Evolutionary conservation across 1,140 invertebrate species (phyloP).

Genomic region (Nasonia longicornis): DNA sequence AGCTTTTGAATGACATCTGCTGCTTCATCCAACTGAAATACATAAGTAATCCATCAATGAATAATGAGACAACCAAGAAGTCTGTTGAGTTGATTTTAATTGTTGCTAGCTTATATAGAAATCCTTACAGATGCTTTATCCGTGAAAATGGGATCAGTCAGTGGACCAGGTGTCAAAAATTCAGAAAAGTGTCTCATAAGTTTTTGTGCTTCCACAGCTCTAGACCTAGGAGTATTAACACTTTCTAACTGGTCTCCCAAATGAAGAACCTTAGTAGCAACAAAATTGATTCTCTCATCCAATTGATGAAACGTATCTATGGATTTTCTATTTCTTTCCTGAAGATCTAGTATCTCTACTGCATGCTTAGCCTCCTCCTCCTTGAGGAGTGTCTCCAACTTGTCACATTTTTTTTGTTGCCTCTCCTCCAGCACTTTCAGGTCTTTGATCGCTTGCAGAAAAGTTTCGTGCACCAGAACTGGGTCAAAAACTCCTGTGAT

Average conservation of each 20-base stretch:
- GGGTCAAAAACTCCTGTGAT: slow-evolving; percentile 81
- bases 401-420: slow-evolving; percentile 89
- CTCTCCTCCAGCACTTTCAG: slow-evolving; percentile 84
- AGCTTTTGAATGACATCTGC: slow-evolving; percentile 99
- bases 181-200: slow-evolving; percentile 94
- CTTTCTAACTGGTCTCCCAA: slow-evolving; percentile 97
- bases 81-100: slow-evolving; percentile 43
- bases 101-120: neutral
- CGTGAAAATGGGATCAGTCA: slow-evolving; percentile 88
- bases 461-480: slow-evolving; percentile 87
- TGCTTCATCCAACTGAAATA: slow-evolving; percentile 86
- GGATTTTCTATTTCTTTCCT: slow-evolving; percentile 89
- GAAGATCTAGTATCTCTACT: slow-evolving; percentile 83
- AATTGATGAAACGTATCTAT: slow-evolving; percentile 91
- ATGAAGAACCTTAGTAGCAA: slow-evolving; percentile 97
- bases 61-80: neutral
- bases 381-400: slow-evolving; percentile 83
- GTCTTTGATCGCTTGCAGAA: slow-evolving; percentile 90
- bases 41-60: neutral
- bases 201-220: slow-evolving; percentile 94
- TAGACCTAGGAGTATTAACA: slow-evolving; percentile 92
- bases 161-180: slow-evolving; percentile 88
- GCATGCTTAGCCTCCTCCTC: slow-evolving; percentile 90
- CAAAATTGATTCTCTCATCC: slow-evolving; percentile 95
- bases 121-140: slow-evolving; percentile 82